phyloP scores from a whole-genome alignment of 1,140 invertebrate species.

The Procambarus virginalis region DNA sequence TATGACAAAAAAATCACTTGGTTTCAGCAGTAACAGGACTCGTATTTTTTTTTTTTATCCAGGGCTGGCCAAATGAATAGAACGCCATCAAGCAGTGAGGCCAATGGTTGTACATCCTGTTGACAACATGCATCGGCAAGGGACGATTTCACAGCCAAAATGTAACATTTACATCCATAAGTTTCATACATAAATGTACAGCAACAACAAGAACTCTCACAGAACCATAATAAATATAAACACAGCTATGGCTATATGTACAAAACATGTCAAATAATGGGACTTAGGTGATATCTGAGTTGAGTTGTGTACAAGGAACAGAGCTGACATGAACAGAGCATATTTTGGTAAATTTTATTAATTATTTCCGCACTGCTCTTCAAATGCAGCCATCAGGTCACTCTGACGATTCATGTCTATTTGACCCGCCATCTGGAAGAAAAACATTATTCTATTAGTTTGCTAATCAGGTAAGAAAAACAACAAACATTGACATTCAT shows the following conservation, averaged over 20 bases:
- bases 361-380: slow-evolving; percentile 78
- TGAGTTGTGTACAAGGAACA: slow-evolving; percentile 64
- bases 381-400: slow-evolving; percentile 97
- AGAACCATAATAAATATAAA: slow-evolving; percentile 68
- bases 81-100: slow-evolving; percentile 40
- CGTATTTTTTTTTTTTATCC: slow-evolving; percentile 29
- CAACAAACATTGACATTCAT: too few species aligned
- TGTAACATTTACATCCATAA: slow-evolving; percentile 63
- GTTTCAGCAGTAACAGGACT: slow-evolving; percentile 51
- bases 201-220: slow-evolving; percentile 65
- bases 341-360: slow-evolving; percentile 38
- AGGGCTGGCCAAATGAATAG: slow-evolving; percentile 42
- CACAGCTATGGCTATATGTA: slow-evolving; percentile 63
- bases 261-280: slow-evolving; percentile 65
- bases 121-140: slow-evolving; percentile 64
- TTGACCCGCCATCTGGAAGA: slow-evolving; percentile 91
- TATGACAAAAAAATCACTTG: slow-evolving; percentile 32
- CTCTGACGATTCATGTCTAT: slow-evolving; percentile 99
- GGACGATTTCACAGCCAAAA: slow-evolving; percentile 68
- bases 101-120: slow-evolving; percentile 58
- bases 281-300: slow-evolving; percentile 66
- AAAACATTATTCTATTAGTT: slow-evolving; percentile 30
- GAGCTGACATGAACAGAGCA: slow-evolving; percentile 51
- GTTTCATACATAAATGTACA: slow-evolving; percentile 67
- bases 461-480: too few species aligned